Evolutionary conservation across 2,888 invertebrate genomes (phyloP).

Genomic region (Xanthia icteritia): DNA sequence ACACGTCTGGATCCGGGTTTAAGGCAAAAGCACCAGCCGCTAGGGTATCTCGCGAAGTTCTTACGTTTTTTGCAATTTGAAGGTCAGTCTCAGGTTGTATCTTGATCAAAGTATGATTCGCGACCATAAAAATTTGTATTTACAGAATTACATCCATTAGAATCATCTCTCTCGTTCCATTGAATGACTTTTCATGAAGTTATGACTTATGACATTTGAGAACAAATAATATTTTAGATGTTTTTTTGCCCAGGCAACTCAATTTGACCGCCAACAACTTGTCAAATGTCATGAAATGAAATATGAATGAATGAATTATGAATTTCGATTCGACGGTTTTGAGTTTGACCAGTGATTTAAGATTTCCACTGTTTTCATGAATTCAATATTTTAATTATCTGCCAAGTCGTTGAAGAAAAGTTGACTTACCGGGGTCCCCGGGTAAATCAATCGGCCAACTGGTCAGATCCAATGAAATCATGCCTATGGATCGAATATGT

Average conservation of each 20-base stretch:
- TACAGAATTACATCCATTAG: no score
- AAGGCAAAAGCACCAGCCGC: no score
- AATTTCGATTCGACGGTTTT: background rate
- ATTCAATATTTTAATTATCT: background rate
- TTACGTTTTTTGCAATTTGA: no score
- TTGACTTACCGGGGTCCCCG: background rate
- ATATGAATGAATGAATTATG: background rate
- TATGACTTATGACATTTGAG: no score
- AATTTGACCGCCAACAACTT: background rate
- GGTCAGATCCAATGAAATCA: conserved; percentile 10
- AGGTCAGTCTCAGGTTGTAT: no score
- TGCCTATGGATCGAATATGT: background rate
- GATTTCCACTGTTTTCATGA: background rate
- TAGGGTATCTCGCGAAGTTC: no score
- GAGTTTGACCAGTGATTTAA: background rate
- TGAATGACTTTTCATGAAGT: no score
- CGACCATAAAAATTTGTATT: no score
- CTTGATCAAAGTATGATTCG: no score
- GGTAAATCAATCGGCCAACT: background rate
- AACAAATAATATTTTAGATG: no score
- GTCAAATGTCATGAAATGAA: background rate
- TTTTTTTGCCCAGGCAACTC: background rate
- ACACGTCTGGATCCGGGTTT: no score
- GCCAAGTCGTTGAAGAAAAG: background rate
- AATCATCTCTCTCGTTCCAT: no score